A percentile compares a stretch with the other conserved stretches of the same genome.
Conservation (phyloP, 2,888 invertebrate genomes). For the Agonum fuliginosum region DNA sequence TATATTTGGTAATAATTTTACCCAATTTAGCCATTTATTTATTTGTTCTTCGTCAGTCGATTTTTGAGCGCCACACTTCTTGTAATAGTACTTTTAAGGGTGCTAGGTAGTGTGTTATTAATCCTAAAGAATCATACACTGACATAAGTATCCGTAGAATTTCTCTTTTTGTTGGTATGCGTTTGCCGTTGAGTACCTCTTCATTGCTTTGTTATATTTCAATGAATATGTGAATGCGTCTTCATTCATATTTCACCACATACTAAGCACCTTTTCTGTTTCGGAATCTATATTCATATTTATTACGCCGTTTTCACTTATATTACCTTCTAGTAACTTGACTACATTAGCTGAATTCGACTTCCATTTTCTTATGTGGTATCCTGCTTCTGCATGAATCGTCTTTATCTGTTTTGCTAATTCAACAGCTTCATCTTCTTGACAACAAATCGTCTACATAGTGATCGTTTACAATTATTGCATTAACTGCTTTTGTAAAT, state of each 20-base stretch:
- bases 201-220: background rate
- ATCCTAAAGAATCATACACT: no score
- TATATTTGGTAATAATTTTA: background rate
- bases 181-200: background rate
- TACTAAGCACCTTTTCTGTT: background rate
- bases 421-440: no score
- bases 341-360: no score
- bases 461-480: no score
- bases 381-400: no score
- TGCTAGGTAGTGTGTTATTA: no score
- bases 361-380: no score
- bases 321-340: background rate
- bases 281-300: background rate
- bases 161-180: background rate
- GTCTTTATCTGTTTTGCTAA: constrained; percentile 3
- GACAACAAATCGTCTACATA: no score
- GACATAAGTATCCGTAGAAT: background rate
- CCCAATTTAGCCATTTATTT: background rate
- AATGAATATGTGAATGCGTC: background rate
- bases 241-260: constrained; percentile 6
- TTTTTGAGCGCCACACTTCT: no score
- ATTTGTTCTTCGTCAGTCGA: background rate
- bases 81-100: no score
- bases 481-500: no score
- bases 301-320: background rate